Evolutionary conservation across 1,140 invertebrate species (phyloP).

Genomic region (Drosophila nannoptera): DNA sequence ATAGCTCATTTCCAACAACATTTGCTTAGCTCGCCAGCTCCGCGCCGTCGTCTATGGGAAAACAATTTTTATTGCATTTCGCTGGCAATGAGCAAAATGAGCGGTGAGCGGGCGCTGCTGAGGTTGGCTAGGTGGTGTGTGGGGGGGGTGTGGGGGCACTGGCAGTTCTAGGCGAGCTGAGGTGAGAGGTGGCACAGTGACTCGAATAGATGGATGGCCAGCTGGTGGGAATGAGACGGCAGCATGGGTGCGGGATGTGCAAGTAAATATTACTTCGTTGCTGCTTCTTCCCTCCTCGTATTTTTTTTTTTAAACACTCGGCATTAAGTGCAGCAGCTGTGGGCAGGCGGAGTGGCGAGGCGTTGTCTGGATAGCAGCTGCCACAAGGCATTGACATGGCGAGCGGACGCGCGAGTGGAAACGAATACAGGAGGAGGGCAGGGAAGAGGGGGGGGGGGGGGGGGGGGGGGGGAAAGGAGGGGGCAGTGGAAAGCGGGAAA

Average conservation of each 20-base stretch:
- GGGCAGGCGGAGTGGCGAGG: constrained; percentile 8
- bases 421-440: too few species aligned
- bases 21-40: constrained; percentile 52
- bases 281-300: constrained; percentile 16
- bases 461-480: not conserved
- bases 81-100: constrained; percentile 70
- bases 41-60: constrained; percentile 59
- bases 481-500: too few species aligned
- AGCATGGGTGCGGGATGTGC: constrained; percentile 34
- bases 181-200: constrained; percentile 17
- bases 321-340: constrained; percentile 74
- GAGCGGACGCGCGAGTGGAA: too few species aligned
- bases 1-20: constrained; percentile 76
- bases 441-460: not conserved
- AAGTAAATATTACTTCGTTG: constrained; percentile 69
- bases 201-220: constrained; percentile 20
- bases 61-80: constrained; percentile 77
- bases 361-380: constrained; percentile 21
- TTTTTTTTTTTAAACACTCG: constrained; percentile 69
- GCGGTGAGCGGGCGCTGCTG: constrained; percentile 16
- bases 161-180: constrained; percentile 26
- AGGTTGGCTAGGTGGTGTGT: not conserved
- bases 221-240: not conserved
- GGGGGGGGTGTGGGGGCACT: constrained; percentile 8
- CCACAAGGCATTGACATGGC: constrained; percentile 33